Evolutionary conservation across 1,140 invertebrate genomes (phyloP).

Genomic region (Ceratoteleas bidentatus): DNA sequence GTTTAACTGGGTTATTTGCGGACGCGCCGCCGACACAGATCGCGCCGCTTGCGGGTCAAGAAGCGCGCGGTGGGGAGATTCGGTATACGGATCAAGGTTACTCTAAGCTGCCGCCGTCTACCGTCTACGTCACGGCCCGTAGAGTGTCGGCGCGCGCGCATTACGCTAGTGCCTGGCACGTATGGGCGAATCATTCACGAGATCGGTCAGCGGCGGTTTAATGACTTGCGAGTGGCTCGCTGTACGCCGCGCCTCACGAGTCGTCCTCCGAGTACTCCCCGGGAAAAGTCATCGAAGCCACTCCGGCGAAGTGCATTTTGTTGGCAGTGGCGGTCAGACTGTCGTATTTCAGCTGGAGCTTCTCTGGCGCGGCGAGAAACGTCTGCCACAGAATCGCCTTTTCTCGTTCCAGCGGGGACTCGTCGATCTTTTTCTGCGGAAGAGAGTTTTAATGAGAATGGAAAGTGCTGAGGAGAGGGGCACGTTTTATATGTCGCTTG

Average conservation of each 20-base stretch:
- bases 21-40: slow-evolving; percentile 17
- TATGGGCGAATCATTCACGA: slow-evolving; percentile 43
- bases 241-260: no score
- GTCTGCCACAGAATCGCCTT: slow-evolving; percentile 71
- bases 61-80: slow-evolving; percentile 61
- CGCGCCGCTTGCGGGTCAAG: slow-evolving; percentile 40
- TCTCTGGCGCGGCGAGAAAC: slow-evolving; percentile 71
- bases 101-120: slow-evolving; percentile 58
- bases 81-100: slow-evolving; percentile 76
- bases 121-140: slow-evolving; percentile 39
- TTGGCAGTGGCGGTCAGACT: slow-evolving; percentile 58
- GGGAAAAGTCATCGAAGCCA: no score
- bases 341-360: slow-evolving; percentile 69
- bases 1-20: no score
- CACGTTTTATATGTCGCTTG: no score
- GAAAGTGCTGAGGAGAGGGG: no score
- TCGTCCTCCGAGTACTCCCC: no score
- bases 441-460: neutral
- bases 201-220: no score
- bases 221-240: no score
- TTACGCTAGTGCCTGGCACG: slow-evolving; percentile 1
- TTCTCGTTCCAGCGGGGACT: slow-evolving; percentile 68
- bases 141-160: slow-evolving; percentile 42
- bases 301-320: slow-evolving; percentile 37
- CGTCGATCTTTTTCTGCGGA: slow-evolving; percentile 69